Conservation (phyloP, 2,113 vertebrate genomes). For the Erinaceus europaeus region DNA sequence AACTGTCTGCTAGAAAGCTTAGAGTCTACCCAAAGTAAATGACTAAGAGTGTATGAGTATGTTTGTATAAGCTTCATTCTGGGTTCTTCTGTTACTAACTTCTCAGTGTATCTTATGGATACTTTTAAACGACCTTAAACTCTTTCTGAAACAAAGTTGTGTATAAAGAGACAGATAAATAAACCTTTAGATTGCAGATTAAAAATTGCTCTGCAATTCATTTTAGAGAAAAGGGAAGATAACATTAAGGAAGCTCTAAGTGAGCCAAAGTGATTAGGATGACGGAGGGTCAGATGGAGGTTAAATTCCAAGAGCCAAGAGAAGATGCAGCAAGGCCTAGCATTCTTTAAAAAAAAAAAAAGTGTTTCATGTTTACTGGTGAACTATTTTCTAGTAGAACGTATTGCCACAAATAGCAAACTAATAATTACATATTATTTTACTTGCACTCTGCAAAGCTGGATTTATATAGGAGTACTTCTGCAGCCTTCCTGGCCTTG, state of each 20-base stretch:
- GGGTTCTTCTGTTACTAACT: conserved; percentile 8
- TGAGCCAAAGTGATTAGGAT: conserved; percentile 18
- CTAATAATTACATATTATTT: conserved; percentile 29
- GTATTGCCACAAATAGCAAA: background rate
- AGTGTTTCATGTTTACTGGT: background rate
- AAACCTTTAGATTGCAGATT: conserved; percentile 32
- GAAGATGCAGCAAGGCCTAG: conserved; percentile 10
- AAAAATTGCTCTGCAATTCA: conserved; percentile 18
- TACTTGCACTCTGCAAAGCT: conserved; percentile 25
- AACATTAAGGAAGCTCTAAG: background rate
- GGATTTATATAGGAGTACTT: no score
- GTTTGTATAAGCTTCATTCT: conserved; percentile 18
- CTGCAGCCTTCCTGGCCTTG: no score
- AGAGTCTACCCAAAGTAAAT: background rate
- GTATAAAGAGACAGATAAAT: conserved; percentile 20
- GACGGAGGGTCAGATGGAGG: background rate
- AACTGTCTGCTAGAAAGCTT: conserved; percentile 16
- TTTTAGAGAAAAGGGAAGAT: conserved; percentile 33
- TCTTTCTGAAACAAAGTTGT: background rate
- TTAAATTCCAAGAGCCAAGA: conserved; percentile 32
- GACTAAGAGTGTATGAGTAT: background rate
- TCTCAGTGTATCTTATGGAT: background rate
- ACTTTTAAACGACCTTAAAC: conserved; percentile 30
- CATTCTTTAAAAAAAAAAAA: no score
- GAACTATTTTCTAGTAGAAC: conserved; percentile 20